A percentile compares a stretch with the other conserved stretches of the same genome.
These are phyloP conservation scores for Physella acuta DNA, from an alignment of 1,140 invertebrate genomes.

Conservation along the genomic window DNA sequence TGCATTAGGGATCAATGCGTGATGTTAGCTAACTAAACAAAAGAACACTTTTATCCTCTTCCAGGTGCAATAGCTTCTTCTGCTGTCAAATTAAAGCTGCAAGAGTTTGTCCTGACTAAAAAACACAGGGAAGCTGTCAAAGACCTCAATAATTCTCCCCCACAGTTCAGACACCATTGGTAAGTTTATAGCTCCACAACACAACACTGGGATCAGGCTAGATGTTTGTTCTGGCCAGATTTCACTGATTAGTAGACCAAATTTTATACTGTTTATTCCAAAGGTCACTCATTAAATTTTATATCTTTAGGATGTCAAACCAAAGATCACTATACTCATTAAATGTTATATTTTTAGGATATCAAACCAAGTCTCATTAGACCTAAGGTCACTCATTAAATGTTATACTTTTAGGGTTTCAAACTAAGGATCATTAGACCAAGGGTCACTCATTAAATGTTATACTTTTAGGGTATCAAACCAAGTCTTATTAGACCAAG, in stretches of 20 bases:
- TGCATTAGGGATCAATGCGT: no score
- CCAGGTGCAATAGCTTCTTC: slow-evolving; percentile 82
- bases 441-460: no score
- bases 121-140: slow-evolving; percentile 74
- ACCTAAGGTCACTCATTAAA: no score
- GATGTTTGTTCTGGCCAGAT: no score
- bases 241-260: no score
- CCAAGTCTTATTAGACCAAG: slow-evolving; percentile 45
- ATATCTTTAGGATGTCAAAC: slow-evolving; percentile 36
- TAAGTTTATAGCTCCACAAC: no score
- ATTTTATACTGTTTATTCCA: no score
- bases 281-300: no score
- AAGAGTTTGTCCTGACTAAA: slow-evolving; percentile 88
- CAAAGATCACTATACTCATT: slow-evolving; percentile 40
- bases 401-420: slow-evolving; percentile 32
- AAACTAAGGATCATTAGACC: no score
- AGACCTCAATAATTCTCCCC: slow-evolving; percentile 62
- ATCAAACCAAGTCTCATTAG: no score
- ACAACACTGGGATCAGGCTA: no score
- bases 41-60: not conserved
- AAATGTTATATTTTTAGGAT: slow-evolving; percentile 41
- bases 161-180: slow-evolving; percentile 76
- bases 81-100: slow-evolving; percentile 91
- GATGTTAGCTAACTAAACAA: no score
- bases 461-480: slow-evolving; percentile 36